A percentile compares a stretch with the other conserved stretches of the same genome.
These are phyloP conservation scores for Lepidothrix coronata DNA, from an alignment of 2,113 vertebrate species.

Conservation along the genomic window DNA sequence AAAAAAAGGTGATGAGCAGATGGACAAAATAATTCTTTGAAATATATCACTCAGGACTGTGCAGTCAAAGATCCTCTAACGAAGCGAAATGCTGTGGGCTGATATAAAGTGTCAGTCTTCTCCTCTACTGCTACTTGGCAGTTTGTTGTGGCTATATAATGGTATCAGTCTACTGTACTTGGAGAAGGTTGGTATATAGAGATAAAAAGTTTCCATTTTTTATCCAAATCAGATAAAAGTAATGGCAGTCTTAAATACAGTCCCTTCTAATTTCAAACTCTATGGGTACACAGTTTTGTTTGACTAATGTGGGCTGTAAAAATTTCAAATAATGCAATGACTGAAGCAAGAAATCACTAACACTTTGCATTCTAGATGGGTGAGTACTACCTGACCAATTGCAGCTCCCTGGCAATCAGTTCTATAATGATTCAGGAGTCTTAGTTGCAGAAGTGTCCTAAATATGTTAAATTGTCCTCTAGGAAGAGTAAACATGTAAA, in stretches of 20 bases:
- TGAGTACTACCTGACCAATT: background rate
- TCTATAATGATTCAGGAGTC: background rate
- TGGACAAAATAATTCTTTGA: background rate
- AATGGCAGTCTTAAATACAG: background rate
- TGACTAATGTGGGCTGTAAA: background rate
- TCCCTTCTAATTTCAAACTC: background rate
- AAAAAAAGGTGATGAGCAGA: background rate
- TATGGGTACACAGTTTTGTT: background rate
- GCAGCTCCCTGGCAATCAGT: background rate
- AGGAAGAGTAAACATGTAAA: background rate
- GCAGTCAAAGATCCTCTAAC: background rate
- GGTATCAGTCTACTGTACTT: background rate
- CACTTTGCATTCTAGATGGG: background rate
- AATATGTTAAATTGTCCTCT: background rate
- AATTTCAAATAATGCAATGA: background rate
- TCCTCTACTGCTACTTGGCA: background rate
- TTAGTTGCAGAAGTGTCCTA: background rate
- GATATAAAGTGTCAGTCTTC: background rate
- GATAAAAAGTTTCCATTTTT: conserved; percentile 6
- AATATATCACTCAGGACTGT: background rate
- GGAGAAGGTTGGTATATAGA: background rate
- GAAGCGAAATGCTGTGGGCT: background rate
- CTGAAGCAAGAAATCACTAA: background rate
- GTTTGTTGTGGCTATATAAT: background rate
- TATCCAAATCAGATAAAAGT: conserved; percentile 27